Percentiles rank a stretch among this genome's conserved stretches.
These are phyloP conservation scores for Pan troglodytes DNA, from an alignment of 2,113 vertebrate genomes.

Conservation along the genomic window DNA sequence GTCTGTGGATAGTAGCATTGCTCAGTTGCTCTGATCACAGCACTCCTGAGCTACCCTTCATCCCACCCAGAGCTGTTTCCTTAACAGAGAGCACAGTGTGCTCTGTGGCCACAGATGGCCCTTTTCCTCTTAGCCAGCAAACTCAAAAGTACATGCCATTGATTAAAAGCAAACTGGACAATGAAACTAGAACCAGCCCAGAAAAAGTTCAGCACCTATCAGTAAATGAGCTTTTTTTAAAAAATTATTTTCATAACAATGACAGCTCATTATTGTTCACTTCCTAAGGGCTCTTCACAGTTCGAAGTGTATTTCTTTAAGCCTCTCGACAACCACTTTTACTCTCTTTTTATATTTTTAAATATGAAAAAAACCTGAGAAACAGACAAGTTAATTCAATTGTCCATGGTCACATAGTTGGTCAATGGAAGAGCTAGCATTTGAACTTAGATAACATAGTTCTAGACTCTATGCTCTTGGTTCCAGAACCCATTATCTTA, in stretches of 20 bases:
- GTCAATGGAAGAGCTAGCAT: neutral
- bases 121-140: neutral
- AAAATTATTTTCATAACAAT: neutral
- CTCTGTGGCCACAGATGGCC: neutral
- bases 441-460: neutral
- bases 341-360: neutral
- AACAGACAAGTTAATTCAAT: neutral
- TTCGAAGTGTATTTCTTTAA: neutral
- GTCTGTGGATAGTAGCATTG: neutral
- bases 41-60: neutral
- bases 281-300: neutral
- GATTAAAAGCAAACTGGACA: slow-evolving; percentile 19
- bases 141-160: neutral
- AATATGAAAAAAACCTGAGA: neutral
- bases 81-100: neutral
- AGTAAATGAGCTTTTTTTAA: neutral
- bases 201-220: neutral
- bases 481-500: neutral
- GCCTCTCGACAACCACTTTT: neutral
- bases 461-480: neutral
- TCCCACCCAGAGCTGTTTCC: neutral
- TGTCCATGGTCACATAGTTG: neutral
- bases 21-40: neutral
- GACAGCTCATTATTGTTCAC: neutral
- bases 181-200: neutral